Percentiles rank a stretch among this genome's conserved stretches.
phyloP scores from a whole-genome alignment of 1,140 invertebrate species.

The Diabrotica virgifera region DNA sequence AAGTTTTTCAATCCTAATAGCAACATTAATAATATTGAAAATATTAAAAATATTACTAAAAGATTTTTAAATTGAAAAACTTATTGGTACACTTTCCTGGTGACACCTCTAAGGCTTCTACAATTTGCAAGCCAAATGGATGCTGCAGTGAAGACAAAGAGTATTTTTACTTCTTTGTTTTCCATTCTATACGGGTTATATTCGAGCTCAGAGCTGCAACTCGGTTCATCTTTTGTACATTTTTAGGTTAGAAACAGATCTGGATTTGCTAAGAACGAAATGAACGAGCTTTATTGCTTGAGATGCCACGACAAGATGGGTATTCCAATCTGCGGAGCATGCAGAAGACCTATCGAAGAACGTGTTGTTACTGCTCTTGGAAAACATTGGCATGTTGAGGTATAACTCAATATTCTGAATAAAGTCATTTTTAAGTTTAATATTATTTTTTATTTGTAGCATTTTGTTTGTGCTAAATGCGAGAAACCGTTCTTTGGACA shows the following conservation, averaged over 20 bases:
- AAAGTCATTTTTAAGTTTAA: background rate
- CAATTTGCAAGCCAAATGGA: too few species aligned
- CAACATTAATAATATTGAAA: too few species aligned
- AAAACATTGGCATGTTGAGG: slow-evolving; percentile 99
- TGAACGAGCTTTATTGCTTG: slow-evolving; percentile 95
- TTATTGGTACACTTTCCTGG: too few species aligned
- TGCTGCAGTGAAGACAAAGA: too few species aligned
- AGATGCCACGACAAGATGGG: slow-evolving; percentile 99
- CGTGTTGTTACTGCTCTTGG: slow-evolving; percentile 95
- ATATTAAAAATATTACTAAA: too few species aligned
- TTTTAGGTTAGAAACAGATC: slow-evolving; percentile 67
- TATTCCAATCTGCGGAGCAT: slow-evolving; percentile 95
- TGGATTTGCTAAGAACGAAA: slow-evolving; percentile 86
- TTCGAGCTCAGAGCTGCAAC: too few species aligned
- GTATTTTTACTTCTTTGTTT: too few species aligned
- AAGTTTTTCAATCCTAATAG: too few species aligned
- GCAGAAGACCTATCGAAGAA: slow-evolving; percentile 94
- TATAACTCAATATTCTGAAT: slow-evolving; percentile 28
- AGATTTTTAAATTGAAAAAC: too few species aligned
- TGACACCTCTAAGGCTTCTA: too few species aligned
- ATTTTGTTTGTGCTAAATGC: slow-evolving; percentile 99
- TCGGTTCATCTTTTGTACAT: too few species aligned
- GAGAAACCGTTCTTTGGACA: slow-evolving; percentile 99
- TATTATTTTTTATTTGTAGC: slow-evolving; percentile 53
- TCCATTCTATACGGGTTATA: too few species aligned